Evolutionary conservation across 2,888 invertebrate genomes (phyloP).

Genomic region (Drosophila niveifrons): DNA sequence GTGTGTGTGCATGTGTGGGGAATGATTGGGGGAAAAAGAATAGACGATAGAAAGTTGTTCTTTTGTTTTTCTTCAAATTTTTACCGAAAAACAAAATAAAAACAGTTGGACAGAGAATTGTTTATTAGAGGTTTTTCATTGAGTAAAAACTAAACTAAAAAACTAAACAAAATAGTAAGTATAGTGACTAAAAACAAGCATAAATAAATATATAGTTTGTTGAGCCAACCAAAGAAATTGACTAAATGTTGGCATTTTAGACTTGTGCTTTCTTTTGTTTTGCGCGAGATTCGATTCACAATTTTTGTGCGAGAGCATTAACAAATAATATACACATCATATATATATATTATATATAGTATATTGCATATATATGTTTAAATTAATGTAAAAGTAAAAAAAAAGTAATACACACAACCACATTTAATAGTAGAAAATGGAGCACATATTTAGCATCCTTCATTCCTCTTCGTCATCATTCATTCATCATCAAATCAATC

Average conservation of each 20-base stretch:
- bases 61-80: background rate
- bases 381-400: constrained; percentile 49
- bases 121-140: constrained; percentile 55
- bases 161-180: constrained; percentile 26
- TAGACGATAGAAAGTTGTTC: constrained; percentile 4
- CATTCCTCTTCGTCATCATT: constrained; percentile 3
- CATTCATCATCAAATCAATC: background rate
- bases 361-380: constrained; percentile 29
- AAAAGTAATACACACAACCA: constrained; percentile 79
- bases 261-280: constrained; percentile 41
- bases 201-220: constrained; percentile 52
- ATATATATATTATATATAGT: constrained; percentile 16
- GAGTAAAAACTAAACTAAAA: constrained; percentile 15
- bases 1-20: constrained; percentile 29
- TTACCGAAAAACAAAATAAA: background rate
- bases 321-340: constrained; percentile 34
- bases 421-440: constrained; percentile 69
- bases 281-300: constrained; percentile 66
- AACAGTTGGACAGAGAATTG: constrained; percentile 30
- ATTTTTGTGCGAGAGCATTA: constrained; percentile 63
- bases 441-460: constrained; percentile 34
- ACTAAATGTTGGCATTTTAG: constrained; percentile 63
- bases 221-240: constrained; percentile 53
- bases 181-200: constrained; percentile 66
- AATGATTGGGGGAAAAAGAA: constrained; percentile 1